These are phyloP conservation scores for Rousettus leschenaultii DNA, from an alignment of 2,113 vertebrate genomes.

Conservation along the genomic window DNA sequence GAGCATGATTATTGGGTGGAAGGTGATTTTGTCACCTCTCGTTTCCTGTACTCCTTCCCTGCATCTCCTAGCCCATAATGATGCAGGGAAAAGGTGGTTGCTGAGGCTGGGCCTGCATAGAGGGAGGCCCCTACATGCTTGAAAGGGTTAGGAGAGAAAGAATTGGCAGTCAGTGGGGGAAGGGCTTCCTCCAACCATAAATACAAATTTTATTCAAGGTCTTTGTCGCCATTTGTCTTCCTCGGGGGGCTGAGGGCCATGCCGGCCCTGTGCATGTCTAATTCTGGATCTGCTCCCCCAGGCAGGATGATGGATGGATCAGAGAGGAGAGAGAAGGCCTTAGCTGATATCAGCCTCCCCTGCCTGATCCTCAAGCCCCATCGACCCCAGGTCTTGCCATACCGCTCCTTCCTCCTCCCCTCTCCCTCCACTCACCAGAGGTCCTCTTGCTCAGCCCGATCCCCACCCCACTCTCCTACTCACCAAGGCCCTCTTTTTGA, in stretches of 20 bases:
- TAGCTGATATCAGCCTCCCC: conserved; percentile 21
- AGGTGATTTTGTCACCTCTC: conserved; percentile 1
- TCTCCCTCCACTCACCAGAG: background rate
- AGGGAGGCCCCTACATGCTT: conserved; percentile 3
- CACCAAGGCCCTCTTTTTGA: background rate
- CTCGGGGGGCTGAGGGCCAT: conserved; percentile 30
- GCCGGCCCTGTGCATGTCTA: conserved; percentile 59
- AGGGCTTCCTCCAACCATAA: conserved; percentile 68
- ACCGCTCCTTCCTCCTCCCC: background rate
- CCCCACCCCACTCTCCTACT: background rate
- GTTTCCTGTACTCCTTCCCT: background rate
- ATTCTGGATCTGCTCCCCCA: conserved; percentile 73
- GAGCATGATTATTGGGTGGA: background rate
- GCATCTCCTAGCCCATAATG: background rate
- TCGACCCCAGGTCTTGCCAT: background rate
- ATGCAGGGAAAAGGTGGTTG: background rate
- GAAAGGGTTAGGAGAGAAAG: conserved; percentile 60
- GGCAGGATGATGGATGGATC: conserved; percentile 76
- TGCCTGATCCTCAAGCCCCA: background rate
- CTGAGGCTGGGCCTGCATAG: background rate
- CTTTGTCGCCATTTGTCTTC: conserved; percentile 76
- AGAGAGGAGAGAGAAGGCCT: conserved; percentile 35
- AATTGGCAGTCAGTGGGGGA: conserved; percentile 63
- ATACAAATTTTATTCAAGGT: conserved; percentile 81
- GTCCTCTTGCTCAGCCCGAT: background rate